Percentiles rank a stretch among this genome's conserved stretches.
These are phyloP conservation scores for Xiphophorus hellerii DNA, from an alignment of 2,113 vertebrate genomes.

Conservation along the genomic window DNA sequence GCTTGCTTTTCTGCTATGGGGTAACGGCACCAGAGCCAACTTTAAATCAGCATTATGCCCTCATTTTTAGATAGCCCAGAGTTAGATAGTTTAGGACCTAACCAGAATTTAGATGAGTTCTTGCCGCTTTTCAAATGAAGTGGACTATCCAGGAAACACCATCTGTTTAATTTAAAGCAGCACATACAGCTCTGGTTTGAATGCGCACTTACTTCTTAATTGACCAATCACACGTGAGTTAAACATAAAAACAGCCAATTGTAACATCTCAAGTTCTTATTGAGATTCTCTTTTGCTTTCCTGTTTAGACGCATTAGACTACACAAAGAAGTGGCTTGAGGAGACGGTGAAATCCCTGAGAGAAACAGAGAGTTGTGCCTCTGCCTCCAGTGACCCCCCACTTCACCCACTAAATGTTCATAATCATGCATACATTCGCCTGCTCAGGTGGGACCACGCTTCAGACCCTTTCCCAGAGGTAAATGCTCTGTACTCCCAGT, in stretches of 20 bases:
- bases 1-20: too few relatives aligned
- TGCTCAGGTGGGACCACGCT: slow-evolving; percentile 90
- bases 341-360: slow-evolving; percentile 82
- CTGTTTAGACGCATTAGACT: slow-evolving; percentile 89
- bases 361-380: slow-evolving; percentile 46
- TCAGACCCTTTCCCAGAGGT: slow-evolving; percentile 93
- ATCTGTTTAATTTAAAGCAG: neutral
- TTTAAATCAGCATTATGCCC: neutral
- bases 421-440: slow-evolving; percentile 90
- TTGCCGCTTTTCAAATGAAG: neutral
- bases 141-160: neutral
- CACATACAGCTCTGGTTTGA: neutral
- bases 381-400: slow-evolving; percentile 53
- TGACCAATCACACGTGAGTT: too few relatives aligned
- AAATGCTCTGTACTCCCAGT: slow-evolving; percentile 15
- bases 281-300: neutral
- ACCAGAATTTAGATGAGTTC: neutral
- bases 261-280: too few relatives aligned
- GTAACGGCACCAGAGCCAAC: neutral
- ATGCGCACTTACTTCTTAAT: too few relatives aligned
- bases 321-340: slow-evolving; percentile 90
- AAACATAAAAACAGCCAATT: too few relatives aligned
- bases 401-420: slow-evolving; percentile 78
- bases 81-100: neutral
- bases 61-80: neutral